Conservation (phyloP, 2,797 vertebrate species). For the Protosalanx chinensis region DNA sequence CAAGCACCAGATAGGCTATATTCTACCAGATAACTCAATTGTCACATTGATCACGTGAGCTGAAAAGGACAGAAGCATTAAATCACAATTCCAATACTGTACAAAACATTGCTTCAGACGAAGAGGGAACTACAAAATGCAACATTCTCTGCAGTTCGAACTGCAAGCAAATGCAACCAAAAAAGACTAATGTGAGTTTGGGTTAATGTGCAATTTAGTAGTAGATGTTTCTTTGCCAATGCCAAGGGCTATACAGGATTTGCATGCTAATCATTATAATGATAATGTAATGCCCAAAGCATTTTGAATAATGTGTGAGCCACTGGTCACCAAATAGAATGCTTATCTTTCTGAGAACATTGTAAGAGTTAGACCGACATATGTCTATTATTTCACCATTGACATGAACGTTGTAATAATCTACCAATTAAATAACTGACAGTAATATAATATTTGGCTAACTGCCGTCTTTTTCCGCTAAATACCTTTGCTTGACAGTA, state of each 20-base stretch:
- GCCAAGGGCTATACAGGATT: conserved; percentile 76
- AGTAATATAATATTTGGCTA: too few relatives aligned
- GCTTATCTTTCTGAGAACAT: conserved; percentile 72
- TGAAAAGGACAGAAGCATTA: too few relatives aligned
- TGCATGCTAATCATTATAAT: conserved; percentile 83
- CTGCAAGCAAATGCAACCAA: conserved; percentile 76
- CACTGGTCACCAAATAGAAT: conserved; percentile 68
- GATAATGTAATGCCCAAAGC: conserved; percentile 78
- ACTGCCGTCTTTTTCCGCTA: too few relatives aligned
- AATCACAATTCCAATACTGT: too few relatives aligned
- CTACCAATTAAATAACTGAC: background rate
- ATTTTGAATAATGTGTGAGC: conserved; percentile 73
- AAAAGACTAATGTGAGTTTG: conserved; percentile 74
- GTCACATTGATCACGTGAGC: too few relatives aligned
- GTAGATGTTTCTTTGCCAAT: conserved; percentile 71
- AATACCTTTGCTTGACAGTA: too few relatives aligned
- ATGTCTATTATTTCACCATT: conserved; percentile 63
- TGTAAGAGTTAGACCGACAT: conserved; percentile 70
- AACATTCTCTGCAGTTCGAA: conserved; percentile 36
- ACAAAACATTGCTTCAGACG: too few relatives aligned
- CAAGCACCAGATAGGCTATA: background rate
- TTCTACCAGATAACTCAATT: too few relatives aligned
- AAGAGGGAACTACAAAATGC: too few relatives aligned
- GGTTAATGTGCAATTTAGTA: conserved; percentile 80
- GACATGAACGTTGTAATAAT: conserved; percentile 47